A percentile compares a stretch with the other conserved stretches of the same genome.
Conservation (phyloP, 2,113 vertebrate species). For the Rhodinocichla rosea region DNA sequence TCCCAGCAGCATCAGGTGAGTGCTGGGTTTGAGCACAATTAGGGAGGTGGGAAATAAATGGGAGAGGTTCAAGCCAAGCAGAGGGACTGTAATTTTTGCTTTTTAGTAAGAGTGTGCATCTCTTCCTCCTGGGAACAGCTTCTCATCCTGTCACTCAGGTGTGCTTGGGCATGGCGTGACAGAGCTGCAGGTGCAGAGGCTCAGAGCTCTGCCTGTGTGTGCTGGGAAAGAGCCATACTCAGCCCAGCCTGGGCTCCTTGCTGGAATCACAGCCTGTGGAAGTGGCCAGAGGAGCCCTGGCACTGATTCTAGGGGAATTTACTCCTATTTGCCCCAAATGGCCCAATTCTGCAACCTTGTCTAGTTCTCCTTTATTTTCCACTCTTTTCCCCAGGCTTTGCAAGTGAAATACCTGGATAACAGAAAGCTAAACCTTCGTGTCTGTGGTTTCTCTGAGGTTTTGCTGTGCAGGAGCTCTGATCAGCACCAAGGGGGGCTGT, state of each 20-base stretch:
- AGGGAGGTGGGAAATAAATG: not conserved
- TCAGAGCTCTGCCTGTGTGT: not conserved
- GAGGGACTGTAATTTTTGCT: not conserved
- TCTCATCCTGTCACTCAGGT: not conserved
- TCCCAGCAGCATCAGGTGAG: not conserved
- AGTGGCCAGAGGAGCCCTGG: not conserved
- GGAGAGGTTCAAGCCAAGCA: not conserved
- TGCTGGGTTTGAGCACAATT: not conserved
- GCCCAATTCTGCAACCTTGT: not conserved
- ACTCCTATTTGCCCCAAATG: not conserved
- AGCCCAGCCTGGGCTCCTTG: conserved; percentile 37
- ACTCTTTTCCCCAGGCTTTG: not conserved
- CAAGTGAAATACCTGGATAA: not conserved
- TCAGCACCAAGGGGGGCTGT: not conserved
- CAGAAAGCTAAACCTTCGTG: not conserved
- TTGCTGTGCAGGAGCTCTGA: not conserved
- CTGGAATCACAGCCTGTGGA: not conserved
- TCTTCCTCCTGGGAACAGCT: conserved; percentile 30
- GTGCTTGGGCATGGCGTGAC: conserved; percentile 1
- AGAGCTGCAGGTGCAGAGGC: conserved; percentile 34
- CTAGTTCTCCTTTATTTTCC: not conserved
- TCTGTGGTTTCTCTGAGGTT: not conserved
- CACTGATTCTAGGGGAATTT: not conserved
- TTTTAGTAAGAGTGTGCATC: not conserved
- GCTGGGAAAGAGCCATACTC: not conserved